A percentile compares a stretch with the other conserved stretches of the same genome.
These are phyloP conservation scores for Drosophila anomalata DNA, from an alignment of 2,888 invertebrate genomes.

Conservation along the genomic window DNA sequence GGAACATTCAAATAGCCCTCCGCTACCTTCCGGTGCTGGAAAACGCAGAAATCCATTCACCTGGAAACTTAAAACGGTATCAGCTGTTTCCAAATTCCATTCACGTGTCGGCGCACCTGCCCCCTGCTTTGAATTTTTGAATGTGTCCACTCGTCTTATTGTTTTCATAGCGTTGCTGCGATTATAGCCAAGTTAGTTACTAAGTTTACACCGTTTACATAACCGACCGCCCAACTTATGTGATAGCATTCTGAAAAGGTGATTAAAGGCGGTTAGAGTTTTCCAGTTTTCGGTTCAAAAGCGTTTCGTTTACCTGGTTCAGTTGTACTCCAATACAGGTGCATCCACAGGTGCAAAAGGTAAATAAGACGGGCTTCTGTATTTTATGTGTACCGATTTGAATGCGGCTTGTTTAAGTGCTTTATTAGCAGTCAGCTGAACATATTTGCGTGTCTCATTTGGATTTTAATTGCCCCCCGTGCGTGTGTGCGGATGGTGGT, in stretches of 20 bases:
- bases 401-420: slow-evolving; percentile 47
- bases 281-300: background rate
- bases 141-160: slow-evolving; percentile 34
- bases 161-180: slow-evolving; percentile 5
- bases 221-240: slow-evolving; percentile 12
- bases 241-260: background rate
- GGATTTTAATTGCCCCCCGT: slow-evolving; percentile 23
- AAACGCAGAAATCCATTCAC: background rate
- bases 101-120: slow-evolving; percentile 37
- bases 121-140: slow-evolving; percentile 50
- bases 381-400: slow-evolving; percentile 3
- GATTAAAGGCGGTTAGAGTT: background rate
- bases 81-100: slow-evolving; percentile 52
- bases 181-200: slow-evolving; percentile 15
- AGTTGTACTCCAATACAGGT: slow-evolving; percentile 46
- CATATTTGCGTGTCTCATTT: slow-evolving; percentile 48
- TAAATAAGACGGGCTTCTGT: slow-evolving; percentile 22
- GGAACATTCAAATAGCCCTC: slow-evolving; percentile 2
- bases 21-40: background rate
- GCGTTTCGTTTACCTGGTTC: slow-evolving; percentile 2
- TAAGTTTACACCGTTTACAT: slow-evolving; percentile 12
- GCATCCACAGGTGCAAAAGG: slow-evolving; percentile 21
- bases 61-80: slow-evolving; percentile 2
- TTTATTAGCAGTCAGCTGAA: slow-evolving; percentile 68
- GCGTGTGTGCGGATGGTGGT: slow-evolving; percentile 12